These are phyloP conservation scores for Catamblyrhynchus diadema DNA, from an alignment of 2,797 vertebrate genomes.

Conservation along the genomic window DNA sequence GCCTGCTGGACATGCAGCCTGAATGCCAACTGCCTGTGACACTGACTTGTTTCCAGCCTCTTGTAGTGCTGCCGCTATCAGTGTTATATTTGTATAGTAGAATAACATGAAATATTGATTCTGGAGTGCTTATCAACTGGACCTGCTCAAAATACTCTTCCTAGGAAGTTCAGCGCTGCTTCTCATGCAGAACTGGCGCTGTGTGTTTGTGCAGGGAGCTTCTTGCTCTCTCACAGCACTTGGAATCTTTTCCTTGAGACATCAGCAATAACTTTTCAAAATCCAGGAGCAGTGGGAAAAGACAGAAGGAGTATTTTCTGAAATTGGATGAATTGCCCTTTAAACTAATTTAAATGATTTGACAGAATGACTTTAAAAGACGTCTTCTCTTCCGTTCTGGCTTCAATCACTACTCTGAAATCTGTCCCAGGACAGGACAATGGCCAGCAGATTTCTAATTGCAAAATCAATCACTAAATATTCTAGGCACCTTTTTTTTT, in stretches of 20 bases:
- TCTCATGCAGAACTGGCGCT: neutral
- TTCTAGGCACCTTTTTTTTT: neutral
- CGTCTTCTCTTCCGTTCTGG: rapidly evolving
- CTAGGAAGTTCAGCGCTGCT: neutral
- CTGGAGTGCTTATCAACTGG: slow-evolving; percentile 29
- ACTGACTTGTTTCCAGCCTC: neutral
- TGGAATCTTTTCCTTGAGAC: neutral
- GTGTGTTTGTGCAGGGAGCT: neutral
- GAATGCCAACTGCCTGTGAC: slow-evolving; percentile 6
- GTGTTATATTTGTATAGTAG: slow-evolving; percentile 19
- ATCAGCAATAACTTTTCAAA: neutral
- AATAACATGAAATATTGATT: slow-evolving; percentile 56
- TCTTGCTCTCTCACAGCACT: neutral
- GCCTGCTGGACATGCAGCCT: neutral
- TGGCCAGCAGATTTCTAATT: neutral
- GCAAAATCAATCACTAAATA: neutral
- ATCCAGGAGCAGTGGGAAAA: neutral
- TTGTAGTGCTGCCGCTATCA: neutral
- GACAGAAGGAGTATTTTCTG: neutral
- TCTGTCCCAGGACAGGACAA: neutral
- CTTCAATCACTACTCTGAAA: neutral
- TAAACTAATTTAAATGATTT: neutral
- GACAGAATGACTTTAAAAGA: neutral
- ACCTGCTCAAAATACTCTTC: slow-evolving; percentile 11
- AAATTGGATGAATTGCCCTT: neutral